Evolutionary conservation across 2,888 invertebrate species (phyloP), one percentile per base, ranked within the genome.

Genomic region (Idaea biselata): DNA sequence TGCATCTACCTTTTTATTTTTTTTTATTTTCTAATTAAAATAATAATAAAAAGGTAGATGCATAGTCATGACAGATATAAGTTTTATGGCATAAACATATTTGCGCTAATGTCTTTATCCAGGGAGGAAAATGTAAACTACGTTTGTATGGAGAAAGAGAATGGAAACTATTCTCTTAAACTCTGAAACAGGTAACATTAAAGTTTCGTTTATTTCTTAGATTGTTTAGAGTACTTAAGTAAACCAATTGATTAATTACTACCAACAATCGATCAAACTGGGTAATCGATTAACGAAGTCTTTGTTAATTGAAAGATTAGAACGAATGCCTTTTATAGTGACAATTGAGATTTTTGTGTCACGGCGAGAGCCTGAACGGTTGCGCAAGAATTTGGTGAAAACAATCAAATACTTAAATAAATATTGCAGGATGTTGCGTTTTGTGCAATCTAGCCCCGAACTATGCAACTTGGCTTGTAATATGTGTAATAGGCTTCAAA

Each of bases 221-320:
- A 44, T 44, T 44, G 44, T 44, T 8, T 44, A 8, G 44, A 44
- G 44, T n/a, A n/a, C n/a, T n/a, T n/a, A n/a, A n/a, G n/a, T 44
- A 44, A 44, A 44, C 44, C 44, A 44, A 44, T 44, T 44, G 44
- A 14, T 44, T 44, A 44, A 44, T 44, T 44, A 44, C 8, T 44
- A 44, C 55, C 55, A n/a, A 55, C 17, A 55, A 55, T 55, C 55
- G 55, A 55, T 17, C 17, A 55, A 55, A 55, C 6, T 55, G 55
- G n/a, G 55, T 55, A 67, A 70, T 68, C 71, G 66, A 72, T 70
- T 59, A 67, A 65, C 64, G 14, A 69, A 74, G 72, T 71, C 78
- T 64, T 70, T 67, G 69, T 77, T 76, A 82, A 85, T 84, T 83
- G 81, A 76, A 81, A 76, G 80, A 85, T 84, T 82, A 78, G 76